Evolutionary conservation across 2,797 vertebrate genomes (phyloP).

Genomic region (Loriculus beryllinus): DNA sequence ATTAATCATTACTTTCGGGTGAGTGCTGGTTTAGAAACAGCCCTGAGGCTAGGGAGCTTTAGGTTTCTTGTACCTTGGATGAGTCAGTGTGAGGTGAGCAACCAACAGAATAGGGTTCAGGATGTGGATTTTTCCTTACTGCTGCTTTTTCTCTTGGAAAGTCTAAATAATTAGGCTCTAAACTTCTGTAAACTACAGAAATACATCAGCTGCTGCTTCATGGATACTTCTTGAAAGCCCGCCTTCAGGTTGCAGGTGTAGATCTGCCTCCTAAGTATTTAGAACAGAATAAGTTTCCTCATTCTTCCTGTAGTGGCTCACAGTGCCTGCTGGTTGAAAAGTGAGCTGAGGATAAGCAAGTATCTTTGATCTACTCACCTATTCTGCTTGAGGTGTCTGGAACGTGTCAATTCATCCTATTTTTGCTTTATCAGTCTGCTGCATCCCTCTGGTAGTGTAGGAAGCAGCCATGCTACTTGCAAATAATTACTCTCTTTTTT

Average conservation of each 20-base stretch:
- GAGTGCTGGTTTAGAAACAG: neutral
- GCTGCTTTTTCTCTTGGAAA: slow-evolving; percentile 15
- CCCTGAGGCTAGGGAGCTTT: neutral
- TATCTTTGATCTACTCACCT: neutral
- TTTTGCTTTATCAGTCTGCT: neutral
- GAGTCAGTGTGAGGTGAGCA: neutral
- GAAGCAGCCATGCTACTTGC: neutral
- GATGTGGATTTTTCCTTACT: neutral
- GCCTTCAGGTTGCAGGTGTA: neutral
- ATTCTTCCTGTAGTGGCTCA: neutral
- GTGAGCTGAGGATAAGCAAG: neutral
- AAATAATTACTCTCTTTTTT: neutral
- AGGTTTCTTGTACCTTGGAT: neutral
- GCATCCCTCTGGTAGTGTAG: neutral
- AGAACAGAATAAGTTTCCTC: neutral
- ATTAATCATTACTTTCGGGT: neutral
- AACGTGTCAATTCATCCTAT: neutral
- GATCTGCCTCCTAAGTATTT: neutral
- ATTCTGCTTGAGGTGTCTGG: neutral
- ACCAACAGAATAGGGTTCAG: neutral
- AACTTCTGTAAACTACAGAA: neutral
- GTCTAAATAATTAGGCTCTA: neutral
- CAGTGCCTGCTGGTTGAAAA: neutral
- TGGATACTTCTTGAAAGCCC: neutral
- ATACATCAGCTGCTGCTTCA: neutral